Evolutionary conservation across 2,113 vertebrate species (phyloP), one percentile per base, ranked within the genome.

Genomic region (Grus americana): DNA sequence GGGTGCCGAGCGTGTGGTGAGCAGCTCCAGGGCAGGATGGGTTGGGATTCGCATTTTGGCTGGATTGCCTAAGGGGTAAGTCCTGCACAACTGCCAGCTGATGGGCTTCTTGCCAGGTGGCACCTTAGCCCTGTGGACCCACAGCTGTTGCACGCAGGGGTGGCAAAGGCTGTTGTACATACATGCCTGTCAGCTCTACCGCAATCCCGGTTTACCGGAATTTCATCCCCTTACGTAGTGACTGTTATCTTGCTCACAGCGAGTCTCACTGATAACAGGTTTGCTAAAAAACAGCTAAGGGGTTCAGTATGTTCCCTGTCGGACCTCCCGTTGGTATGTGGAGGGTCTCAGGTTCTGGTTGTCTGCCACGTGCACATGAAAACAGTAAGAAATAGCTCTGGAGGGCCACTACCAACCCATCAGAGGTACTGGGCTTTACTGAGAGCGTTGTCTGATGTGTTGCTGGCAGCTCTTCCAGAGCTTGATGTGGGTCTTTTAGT

Each of bases 331-430:
- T 34, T 1, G 4, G 29, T 34, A n/a, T 1, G 7, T 3, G 63
- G 47, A 47, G 47, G 36, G 46, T 40, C 38, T 72, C 44, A 11
- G 57, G 44, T 44, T 57, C 75, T 54, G 54, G 15, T 6, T 58
- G 66, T 55, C 30, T 88, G 67, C 42, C n/a, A n/a, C 0, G 0
- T 26, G 36, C 42, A 8, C 3, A 0, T 8, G 13, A 3, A 13
- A 12, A 12, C 44, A n/a, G 42, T 12, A 14, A 65, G n/a, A 44
- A 44, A 26, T n/a, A 57, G 47, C 23, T 86, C 65, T 20, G 42
- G 2, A 26, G 26, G 15, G 20, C 9, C 62, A 27, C 32, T 3
- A 11, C 50, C 23, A 61, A 16, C 34, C 34, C 6, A 3, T 26
- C 4, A 3, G 50, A 21, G 19, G 19, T 52, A 12, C 50, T 23